These are phyloP conservation scores for Steinernema khuongi DNA, from an alignment of 1,140 invertebrate genomes.

Conservation along the genomic window DNA sequence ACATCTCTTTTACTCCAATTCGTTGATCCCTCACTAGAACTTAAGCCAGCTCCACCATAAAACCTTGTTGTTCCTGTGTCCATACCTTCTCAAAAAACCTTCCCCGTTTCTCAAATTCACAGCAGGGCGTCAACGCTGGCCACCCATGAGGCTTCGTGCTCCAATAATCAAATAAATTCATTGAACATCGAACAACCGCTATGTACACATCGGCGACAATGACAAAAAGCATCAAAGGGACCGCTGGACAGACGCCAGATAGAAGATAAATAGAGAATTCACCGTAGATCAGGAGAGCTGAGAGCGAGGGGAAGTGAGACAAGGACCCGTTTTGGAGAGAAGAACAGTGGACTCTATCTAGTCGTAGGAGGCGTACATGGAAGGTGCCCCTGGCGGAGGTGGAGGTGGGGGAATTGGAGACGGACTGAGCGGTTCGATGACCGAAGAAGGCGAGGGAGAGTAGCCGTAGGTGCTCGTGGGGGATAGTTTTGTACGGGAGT, in stretches of 20 bases:
- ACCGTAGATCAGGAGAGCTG: slow-evolving; percentile 10
- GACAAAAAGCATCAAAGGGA: neutral
- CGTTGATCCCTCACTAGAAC: too few species aligned
- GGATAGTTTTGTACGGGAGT: slow-evolving; percentile 4
- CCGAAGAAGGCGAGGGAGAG: slow-evolving; percentile 2
- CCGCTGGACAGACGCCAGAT: neutral
- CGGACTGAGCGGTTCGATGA: neutral
- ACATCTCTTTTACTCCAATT: too few species aligned
- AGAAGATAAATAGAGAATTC: slow-evolving; percentile 10
- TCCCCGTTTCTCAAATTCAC: neutral
- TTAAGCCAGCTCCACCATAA: too few species aligned
- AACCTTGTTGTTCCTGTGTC: too few species aligned
- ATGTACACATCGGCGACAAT: slow-evolving; percentile 6
- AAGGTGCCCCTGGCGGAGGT: neutral
- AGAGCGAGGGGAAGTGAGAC: neutral
- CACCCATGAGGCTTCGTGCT: neutral
- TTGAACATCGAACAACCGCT: neutral
- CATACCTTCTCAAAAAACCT: too few species aligned
- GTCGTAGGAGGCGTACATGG: neutral
- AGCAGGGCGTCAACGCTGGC: neutral
- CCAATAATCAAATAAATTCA: slow-evolving; percentile 11
- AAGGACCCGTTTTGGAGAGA: neutral
- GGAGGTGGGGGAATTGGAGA: neutral
- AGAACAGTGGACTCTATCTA: neutral
- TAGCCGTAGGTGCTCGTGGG: slow-evolving; percentile 16